Base-by-base conservation (phyloP, 2,797 vertebrate genomes). In the Ciconia nigra region DNA sequence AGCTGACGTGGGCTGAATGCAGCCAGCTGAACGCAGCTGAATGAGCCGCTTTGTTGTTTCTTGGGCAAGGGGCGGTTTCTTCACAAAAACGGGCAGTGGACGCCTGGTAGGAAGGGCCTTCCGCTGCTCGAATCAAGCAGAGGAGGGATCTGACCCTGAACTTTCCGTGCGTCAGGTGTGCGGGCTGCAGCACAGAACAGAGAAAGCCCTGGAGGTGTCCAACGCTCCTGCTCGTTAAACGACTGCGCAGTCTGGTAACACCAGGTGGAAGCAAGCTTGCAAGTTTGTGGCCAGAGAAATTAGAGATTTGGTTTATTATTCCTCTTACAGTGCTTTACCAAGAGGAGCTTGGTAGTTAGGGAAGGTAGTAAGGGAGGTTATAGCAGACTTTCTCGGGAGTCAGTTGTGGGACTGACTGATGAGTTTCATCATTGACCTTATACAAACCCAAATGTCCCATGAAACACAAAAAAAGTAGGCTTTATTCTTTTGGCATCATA, bases 111-210 rank as follows among this genome's bases (percentile, higher is more conserved):
- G 42, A 72, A 66, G 55, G 11, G 19, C 44, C 47, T 83, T 73
- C 21, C 15, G 8, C 25, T 26, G 62, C 20, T 42, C 28, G 2
- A 8, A 13, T 26, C n/a, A 19, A 8, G 58, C 58, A 44, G 35
- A 70, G 61, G 28, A 52, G 19, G 18, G 25, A 49, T 54, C 44
- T 37, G 69, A 67, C 49, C 52, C 33, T 47, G 57, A 47, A 19
- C 25, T 52, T 42, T 1, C 55, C 0, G 0, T 20, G 26, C 41
- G 17, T 14, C 33, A 4, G 24, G 24, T 39, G 29, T 13, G 26
- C 25, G 31, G 37, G 58, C 49, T 69, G 15, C 26, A 62, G 83
- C 25, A 62, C 26, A 46, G 52, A 52, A 44, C 13, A 67, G 57
- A 41, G 41, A 4, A 55, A 37, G 16, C 51, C n/a, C 41, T 65